phyloP scores from a whole-genome alignment of 2,797 vertebrate genomes.

The Limosa lapponica region DNA sequence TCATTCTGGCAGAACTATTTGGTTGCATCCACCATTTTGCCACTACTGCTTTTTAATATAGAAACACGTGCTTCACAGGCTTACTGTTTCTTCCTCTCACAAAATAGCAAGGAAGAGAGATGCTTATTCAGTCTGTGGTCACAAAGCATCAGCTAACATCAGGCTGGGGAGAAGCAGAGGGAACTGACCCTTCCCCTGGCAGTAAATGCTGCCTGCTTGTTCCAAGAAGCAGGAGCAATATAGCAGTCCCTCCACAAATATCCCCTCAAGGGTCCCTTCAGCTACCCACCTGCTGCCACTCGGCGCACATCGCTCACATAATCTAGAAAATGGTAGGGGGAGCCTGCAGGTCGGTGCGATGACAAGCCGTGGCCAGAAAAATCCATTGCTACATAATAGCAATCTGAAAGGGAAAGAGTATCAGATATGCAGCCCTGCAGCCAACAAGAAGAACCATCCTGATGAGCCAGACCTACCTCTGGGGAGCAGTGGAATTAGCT shows the following conservation, averaged over 20 bases:
- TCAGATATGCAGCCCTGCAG: background rate
- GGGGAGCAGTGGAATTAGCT: slow-evolving; percentile 89
- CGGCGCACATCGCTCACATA: slow-evolving; percentile 85
- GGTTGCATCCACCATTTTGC: background rate
- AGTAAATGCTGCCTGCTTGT: background rate
- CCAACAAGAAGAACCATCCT: background rate
- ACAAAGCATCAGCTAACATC: background rate
- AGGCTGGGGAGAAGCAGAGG: background rate
- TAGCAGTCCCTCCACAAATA: background rate
- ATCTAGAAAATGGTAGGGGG: slow-evolving; percentile 77
- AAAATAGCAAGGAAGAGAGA: background rate
- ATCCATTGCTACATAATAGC: slow-evolving; percentile 87
- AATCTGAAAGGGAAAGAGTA: slow-evolving; percentile 74
- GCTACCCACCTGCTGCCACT: slow-evolving; percentile 79
- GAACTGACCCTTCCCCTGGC: background rate
- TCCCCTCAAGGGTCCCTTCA: background rate
- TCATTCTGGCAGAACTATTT: background rate
- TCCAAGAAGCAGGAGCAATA: background rate
- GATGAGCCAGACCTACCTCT: slow-evolving; percentile 60
- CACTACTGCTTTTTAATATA: background rate
- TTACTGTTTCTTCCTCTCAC: background rate
- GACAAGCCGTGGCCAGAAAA: slow-evolving; percentile 90
- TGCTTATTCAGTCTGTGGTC: background rate
- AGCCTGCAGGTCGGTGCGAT: slow-evolving; percentile 85
- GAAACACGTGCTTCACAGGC: background rate